Conservation (phyloP, 35 echinoderm and acorn worm genomes). For the Heliocidaris erythrogramma region DNA sequence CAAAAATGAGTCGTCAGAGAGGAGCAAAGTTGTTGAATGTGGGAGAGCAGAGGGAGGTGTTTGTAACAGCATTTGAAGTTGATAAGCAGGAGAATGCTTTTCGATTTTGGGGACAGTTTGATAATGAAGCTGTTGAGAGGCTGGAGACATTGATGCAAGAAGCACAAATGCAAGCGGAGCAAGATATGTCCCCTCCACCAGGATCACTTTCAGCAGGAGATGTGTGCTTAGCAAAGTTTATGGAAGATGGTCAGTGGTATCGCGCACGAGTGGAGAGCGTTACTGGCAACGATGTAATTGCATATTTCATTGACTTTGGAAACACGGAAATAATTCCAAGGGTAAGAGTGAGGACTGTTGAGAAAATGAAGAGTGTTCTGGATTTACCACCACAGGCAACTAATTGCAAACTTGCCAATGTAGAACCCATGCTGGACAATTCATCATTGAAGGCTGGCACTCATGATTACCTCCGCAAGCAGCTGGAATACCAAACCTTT, state of each 20-base stretch:
- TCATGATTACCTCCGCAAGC: conserved; percentile 58
- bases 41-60: conserved; percentile 51
- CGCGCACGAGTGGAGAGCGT: conserved; percentile 71
- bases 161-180: conserved; percentile 47
- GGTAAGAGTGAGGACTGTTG: conserved; percentile 50
- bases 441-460: conserved; percentile 70
- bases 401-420: conserved; percentile 67
- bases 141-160: conserved; percentile 25
- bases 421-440: conserved; percentile 54
- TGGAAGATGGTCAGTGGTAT: conserved; percentile 84
- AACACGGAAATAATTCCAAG: conserved; percentile 87
- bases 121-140: conserved; percentile 45
- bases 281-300: conserved; percentile 86
- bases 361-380: conserved; percentile 37
- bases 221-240: conserved; percentile 76
- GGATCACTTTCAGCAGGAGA: conserved; percentile 48
- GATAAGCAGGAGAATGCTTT: conserved; percentile 49
- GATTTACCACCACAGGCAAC: conserved; percentile 68
- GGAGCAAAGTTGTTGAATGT: conserved; percentile 16
- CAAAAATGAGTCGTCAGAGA: conserved; percentile 8
- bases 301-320: conserved; percentile 85
- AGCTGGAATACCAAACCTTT: conserved; percentile 68
- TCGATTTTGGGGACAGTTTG: conserved; percentile 65
- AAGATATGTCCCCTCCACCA: neutral
- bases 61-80: conserved; percentile 54